These are phyloP conservation scores for Schlechtendalia chinensis DNA, from an alignment of 1,140 invertebrate species.

Conservation along the genomic window DNA sequence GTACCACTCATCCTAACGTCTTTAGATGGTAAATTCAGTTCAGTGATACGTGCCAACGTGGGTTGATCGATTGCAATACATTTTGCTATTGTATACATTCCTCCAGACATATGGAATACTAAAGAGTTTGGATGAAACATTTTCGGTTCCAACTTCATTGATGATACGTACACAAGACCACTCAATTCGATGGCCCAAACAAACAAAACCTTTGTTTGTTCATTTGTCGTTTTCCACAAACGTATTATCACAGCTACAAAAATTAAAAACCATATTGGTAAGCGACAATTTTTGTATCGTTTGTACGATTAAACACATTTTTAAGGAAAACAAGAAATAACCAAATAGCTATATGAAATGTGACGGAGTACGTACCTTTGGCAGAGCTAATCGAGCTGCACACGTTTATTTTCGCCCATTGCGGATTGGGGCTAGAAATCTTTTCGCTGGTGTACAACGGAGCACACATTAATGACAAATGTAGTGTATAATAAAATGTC, in stretches of 20 bases:
- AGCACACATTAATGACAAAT: conserved; percentile 74
- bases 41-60: conserved; percentile 56
- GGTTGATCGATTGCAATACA: conserved; percentile 54
- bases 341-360: too few relatives aligned
- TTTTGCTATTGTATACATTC: conserved; percentile 68
- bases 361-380: conserved; percentile 52
- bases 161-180: conserved; percentile 75
- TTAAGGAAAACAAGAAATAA: too few relatives aligned
- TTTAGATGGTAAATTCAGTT: conserved; percentile 57
- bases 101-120: conserved; percentile 83
- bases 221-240: conserved; percentile 59
- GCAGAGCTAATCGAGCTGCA: conserved; percentile 53
- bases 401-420: conserved; percentile 70
- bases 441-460: conserved; percentile 86
- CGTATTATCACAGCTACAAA: conserved; percentile 60
- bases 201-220: conserved; percentile 61
- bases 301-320: too few relatives aligned
- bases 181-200: conserved; percentile 84
- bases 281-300: too few relatives aligned
- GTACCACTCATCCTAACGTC: conserved; percentile 74
- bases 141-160: conserved; percentile 66
- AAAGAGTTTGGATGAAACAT: conserved; percentile 76
- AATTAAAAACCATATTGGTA: background rate
- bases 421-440: conserved; percentile 68
- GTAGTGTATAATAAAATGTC: conserved; percentile 75